These are phyloP conservation scores for Cotesia congregata DNA, from an alignment of 2,888 invertebrate species.

Conservation along the genomic window DNA sequence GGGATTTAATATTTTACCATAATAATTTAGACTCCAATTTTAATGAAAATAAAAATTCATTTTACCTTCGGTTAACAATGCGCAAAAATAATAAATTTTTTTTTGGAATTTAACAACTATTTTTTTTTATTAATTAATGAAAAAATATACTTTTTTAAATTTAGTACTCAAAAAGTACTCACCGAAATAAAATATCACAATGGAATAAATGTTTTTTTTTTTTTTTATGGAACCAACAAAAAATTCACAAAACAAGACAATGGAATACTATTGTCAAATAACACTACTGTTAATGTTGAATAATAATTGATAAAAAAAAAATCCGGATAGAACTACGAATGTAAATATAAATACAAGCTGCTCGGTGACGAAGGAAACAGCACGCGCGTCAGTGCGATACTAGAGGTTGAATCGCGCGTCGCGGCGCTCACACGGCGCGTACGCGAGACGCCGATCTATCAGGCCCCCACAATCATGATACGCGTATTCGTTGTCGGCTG, in stretches of 20 bases:
- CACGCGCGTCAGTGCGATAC: not conserved
- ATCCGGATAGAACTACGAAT: no score
- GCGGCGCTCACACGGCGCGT: not conserved
- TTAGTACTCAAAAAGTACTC: not conserved
- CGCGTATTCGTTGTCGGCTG: not conserved
- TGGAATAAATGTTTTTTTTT: no score
- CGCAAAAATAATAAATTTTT: not conserved
- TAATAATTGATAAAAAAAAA: no score
- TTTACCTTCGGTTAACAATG: no score
- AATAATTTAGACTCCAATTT: not conserved
- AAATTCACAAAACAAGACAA: not conserved
- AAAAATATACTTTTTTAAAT: not conserved
- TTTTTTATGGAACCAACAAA: not conserved
- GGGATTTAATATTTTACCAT: not conserved
- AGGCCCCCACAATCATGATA: not conserved
- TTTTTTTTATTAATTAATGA: not conserved
- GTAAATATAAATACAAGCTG: not conserved
- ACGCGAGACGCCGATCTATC: not conserved
- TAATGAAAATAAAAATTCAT: no score
- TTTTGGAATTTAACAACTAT: not conserved
- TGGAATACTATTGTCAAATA: not conserved
- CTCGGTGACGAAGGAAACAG: not conserved
- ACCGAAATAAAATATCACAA: not conserved
- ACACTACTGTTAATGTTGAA: not conserved
- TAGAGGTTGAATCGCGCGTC: not conserved